Evolutionary conservation across 2,113 vertebrate species (phyloP).

Genomic region (Triplophysa dalaica): DNA sequence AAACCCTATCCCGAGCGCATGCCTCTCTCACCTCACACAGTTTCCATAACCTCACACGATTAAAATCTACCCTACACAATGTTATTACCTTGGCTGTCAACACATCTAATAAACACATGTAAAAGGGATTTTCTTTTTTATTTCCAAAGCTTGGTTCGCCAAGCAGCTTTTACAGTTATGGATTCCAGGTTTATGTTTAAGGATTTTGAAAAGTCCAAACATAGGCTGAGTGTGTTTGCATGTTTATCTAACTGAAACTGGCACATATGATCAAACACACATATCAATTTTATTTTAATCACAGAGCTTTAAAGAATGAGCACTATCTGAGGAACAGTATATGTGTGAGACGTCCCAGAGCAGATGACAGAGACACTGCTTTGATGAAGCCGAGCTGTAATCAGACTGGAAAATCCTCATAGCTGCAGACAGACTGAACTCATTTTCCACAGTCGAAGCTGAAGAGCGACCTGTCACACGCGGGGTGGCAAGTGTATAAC

Average conservation of each 20-base stretch:
- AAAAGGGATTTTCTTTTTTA: constrained; percentile 37
- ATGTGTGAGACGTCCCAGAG: constrained; percentile 5
- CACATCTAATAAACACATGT: constrained; percentile 34
- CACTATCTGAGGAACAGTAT: not conserved
- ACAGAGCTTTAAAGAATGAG: not conserved
- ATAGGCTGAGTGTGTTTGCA: constrained; percentile 55
- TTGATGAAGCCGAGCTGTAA: constrained; percentile 21
- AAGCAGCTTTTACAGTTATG: constrained; percentile 49
- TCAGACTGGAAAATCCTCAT: constrained; percentile 10
- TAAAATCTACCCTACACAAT: constrained; percentile 30
- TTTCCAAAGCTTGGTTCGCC: constrained; percentile 40
- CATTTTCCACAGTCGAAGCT: constrained; percentile 2
- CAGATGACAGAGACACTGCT: constrained; percentile 9
- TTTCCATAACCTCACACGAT: constrained; percentile 50
- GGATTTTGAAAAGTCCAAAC: constrained; percentile 39
- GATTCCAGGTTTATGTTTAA: constrained; percentile 39
- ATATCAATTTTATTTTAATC: not conserved
- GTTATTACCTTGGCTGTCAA: constrained; percentile 43
- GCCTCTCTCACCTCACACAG: constrained; percentile 13
- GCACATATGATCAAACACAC: not conserved
- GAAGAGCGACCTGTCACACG: constrained; percentile 9
- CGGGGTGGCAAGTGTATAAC: constrained; percentile 3
- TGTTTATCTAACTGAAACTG: constrained; percentile 42
- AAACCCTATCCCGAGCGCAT: not conserved
- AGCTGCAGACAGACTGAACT: constrained; percentile 37